A percentile compares a stretch with the other conserved stretches of the same genome.
phyloP scores from a whole-genome alignment of 2,113 vertebrate genomes.

The Anser brachyrhynchus region DNA sequence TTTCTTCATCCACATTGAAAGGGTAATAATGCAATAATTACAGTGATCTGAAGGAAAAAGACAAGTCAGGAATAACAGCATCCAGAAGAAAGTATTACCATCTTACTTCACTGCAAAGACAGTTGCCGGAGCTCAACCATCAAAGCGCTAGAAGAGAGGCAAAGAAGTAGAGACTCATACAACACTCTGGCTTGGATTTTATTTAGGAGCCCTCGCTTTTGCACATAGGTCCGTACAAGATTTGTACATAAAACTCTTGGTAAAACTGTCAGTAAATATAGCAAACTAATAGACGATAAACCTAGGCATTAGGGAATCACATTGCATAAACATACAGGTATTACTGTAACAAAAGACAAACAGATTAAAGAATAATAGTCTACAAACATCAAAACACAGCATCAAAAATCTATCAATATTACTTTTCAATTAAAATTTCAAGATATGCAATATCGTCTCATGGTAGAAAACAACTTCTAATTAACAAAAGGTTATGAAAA shows the following conservation, averaged over 20 bases:
- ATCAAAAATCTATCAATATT: not conserved
- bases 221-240: not conserved
- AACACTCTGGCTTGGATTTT: too few species aligned
- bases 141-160: not conserved
- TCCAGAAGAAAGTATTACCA: not conserved
- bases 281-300: not conserved
- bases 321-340: accelerated
- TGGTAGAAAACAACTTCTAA: not conserved
- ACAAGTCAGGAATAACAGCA: not conserved
- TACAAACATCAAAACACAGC: not conserved
- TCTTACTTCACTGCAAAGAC: not conserved
- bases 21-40: not conserved
- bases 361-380: not conserved
- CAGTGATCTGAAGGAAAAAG: not conserved
- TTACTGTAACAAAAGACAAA: not conserved
- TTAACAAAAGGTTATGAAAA: not conserved
- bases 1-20: not conserved
- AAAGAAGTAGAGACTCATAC: not conserved
- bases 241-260: not conserved
- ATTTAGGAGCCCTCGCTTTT: not conserved
- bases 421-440: not conserved
- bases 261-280: not conserved
- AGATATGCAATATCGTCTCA: not conserved
- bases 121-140: not conserved
- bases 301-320: not conserved